phyloP scores from a whole-genome alignment of 2,888 invertebrate genomes.

The Cataglyphis rosenhaueri region DNA sequence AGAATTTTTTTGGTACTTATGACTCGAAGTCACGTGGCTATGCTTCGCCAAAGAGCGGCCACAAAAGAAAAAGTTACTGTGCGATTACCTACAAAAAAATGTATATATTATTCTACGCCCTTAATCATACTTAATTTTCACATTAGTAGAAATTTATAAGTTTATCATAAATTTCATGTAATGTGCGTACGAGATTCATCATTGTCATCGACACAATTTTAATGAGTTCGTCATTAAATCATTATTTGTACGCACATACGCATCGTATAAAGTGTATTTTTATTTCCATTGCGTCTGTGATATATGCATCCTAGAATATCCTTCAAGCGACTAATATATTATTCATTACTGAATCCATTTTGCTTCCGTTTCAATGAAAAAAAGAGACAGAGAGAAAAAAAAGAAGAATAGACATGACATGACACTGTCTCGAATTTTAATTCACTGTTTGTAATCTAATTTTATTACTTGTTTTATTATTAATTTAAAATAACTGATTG shows the following conservation, averaged over 20 bases:
- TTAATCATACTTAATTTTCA: constrained; percentile 56
- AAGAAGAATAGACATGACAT: constrained; percentile 1
- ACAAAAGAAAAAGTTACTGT: constrained; percentile 11
- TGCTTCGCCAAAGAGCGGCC: neutral
- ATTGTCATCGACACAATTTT: neutral
- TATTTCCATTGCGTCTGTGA: constrained; percentile 79
- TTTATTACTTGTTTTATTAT: neutral
- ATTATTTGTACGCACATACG: constrained; percentile 46
- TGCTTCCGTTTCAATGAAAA: constrained; percentile 40
- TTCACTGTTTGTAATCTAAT: constrained; percentile 57
- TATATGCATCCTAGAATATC: constrained; percentile 76
- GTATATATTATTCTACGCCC: constrained; percentile 31
- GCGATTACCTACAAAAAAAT: constrained; percentile 14
- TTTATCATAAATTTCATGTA: constrained; percentile 70
- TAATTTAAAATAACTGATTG: neutral
- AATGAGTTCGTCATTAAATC: constrained; percentile 26
- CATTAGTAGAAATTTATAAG: constrained; percentile 64
- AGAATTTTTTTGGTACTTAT: constrained; percentile 63
- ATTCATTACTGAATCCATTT: constrained; percentile 43
- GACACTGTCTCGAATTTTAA: constrained; percentile 56
- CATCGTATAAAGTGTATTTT: constrained; percentile 53
- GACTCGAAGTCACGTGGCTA: neutral
- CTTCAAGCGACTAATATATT: constrained; percentile 48
- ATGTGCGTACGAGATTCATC: constrained; percentile 22
- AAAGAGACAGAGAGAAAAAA: constrained; percentile 17